Evolutionary conservation across 2,797 vertebrate species (phyloP).

Genomic region (Manis javanica): DNA sequence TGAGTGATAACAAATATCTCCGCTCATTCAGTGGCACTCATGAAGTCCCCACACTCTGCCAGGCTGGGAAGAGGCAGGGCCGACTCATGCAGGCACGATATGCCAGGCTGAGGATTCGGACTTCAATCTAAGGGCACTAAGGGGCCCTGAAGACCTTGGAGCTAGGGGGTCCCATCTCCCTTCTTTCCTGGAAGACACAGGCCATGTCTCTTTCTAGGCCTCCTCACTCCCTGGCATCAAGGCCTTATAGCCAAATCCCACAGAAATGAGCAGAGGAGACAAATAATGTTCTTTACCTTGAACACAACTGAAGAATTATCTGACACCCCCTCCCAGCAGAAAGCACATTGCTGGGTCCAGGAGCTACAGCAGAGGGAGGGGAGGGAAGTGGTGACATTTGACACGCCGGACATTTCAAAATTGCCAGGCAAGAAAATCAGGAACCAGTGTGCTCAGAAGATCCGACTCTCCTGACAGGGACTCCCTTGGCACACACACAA

Average conservation of each 20-base stretch:
- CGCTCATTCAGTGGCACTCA: not conserved
- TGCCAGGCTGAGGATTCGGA: not conserved
- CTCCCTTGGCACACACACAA: not conserved
- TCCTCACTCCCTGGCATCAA: not conserved
- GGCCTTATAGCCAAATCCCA: not conserved
- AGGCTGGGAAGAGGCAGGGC: not conserved
- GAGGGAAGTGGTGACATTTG: constrained; percentile 12
- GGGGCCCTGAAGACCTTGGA: not conserved
- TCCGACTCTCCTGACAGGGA: not conserved
- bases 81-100: not conserved
- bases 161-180: not conserved
- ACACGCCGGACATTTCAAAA: constrained; percentile 39
- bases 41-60: not conserved
- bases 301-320: not conserved
- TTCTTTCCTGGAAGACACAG: not conserved
- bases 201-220: not conserved
- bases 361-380: not conserved
- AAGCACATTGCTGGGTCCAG: not conserved
- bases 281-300: not conserved
- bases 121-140: not conserved
- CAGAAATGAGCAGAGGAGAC: constrained; percentile 17
- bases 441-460: not conserved
- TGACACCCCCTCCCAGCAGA: not conserved
- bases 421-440: not conserved
- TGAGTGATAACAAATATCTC: not conserved